Conservation (phyloP, 2,888 invertebrate species). For the Catocala fraxini region DNA sequence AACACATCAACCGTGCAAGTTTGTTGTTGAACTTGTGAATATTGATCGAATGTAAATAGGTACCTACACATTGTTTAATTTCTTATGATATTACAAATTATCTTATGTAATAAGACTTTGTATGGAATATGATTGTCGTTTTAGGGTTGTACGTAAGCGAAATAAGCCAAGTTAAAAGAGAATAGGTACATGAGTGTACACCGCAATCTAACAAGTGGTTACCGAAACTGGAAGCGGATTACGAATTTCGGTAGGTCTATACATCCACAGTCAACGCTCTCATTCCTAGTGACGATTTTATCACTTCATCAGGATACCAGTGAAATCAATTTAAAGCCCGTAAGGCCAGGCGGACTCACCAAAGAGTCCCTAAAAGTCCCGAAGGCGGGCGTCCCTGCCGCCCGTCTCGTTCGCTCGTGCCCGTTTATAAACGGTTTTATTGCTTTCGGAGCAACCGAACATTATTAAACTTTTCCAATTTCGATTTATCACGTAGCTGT, state of each 20-base stretch:
- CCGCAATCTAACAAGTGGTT: conserved; percentile 44
- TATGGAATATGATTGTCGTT: conserved; percentile 57
- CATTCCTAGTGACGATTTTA: conserved; percentile 67
- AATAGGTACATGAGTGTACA: conserved; percentile 10
- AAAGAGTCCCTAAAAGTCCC: conserved; percentile 86
- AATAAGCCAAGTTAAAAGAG: conserved; percentile 9
- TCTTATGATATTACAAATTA: conserved; percentile 46
- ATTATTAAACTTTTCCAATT: conserved; percentile 89
- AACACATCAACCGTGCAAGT: conserved; percentile 20
- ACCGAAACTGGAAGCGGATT: conserved; percentile 22
- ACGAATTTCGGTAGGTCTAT: conserved; percentile 34
- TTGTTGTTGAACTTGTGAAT: conserved; percentile 31
- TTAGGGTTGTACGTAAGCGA: conserved; percentile 58
- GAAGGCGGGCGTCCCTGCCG: conserved; percentile 84
- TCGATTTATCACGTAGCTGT: conserved; percentile 88
- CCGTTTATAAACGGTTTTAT: conserved; percentile 88
- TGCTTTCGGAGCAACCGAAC: conserved; percentile 88
- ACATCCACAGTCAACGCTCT: conserved; percentile 51
- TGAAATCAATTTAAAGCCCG: conserved; percentile 81
- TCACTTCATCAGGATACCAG: conserved; percentile 82
- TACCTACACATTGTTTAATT: no score
- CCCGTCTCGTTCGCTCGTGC: conserved; percentile 86
- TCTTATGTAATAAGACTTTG: conserved; percentile 67
- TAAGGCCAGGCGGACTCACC: conserved; percentile 79
- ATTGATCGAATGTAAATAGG: conserved; percentile 17